Conservation (phyloP, 2,113 vertebrate genomes). For the Clupea harengus region DNA sequence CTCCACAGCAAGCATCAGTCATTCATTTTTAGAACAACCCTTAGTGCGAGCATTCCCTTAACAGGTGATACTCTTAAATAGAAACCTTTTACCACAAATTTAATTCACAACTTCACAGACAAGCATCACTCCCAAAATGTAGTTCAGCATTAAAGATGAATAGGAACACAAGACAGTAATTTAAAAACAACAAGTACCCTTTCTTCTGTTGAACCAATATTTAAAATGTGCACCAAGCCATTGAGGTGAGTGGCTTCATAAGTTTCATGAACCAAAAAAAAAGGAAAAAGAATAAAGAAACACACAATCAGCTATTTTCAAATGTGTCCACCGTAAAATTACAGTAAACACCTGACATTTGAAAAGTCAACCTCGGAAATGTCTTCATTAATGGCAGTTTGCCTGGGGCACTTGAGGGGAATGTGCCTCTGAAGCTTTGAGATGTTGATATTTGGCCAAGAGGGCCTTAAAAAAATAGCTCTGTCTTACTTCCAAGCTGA, state of each 20-base stretch:
- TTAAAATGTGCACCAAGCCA: neutral
- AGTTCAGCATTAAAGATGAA: neutral
- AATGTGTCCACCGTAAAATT: neutral
- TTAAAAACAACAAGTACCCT: neutral
- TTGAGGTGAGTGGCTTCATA: neutral
- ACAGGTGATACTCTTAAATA: too few species aligned
- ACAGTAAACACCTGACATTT: neutral
- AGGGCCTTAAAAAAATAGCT: constrained; percentile 62
- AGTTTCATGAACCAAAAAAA: neutral
- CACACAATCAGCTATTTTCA: neutral
- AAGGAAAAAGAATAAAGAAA: neutral
- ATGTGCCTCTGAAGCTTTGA: constrained; percentile 72
- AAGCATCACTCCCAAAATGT: neutral
- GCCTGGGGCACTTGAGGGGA: constrained; percentile 57
- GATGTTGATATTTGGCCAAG: constrained; percentile 65
- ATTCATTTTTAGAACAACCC: neutral
- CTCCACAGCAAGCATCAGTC: neutral
- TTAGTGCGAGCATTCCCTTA: neutral
- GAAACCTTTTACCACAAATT: too few species aligned
- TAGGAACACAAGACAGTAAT: neutral
- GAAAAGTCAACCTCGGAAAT: constrained; percentile 26
- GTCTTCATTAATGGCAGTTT: constrained; percentile 59
- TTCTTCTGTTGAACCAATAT: neutral
- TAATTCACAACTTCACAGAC: too few species aligned
- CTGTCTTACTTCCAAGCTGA: constrained; percentile 78